phyloP scores from a whole-genome alignment of 2,113 vertebrate species.

The Otus sunia region DNA sequence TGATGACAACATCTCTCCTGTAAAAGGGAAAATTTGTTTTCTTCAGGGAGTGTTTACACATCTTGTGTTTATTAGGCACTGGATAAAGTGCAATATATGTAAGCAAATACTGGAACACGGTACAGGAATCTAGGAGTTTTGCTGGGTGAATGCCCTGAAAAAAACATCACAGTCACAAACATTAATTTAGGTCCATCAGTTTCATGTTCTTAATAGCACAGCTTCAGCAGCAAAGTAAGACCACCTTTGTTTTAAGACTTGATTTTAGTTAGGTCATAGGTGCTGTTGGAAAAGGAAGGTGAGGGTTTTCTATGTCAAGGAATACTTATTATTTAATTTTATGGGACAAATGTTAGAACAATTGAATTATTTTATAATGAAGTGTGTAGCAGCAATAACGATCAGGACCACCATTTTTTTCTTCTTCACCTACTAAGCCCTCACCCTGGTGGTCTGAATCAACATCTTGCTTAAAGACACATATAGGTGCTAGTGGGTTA shows the following conservation, averaged over 20 bases:
- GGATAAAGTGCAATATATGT: background rate
- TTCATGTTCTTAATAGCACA: background rate
- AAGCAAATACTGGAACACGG: rapidly evolving
- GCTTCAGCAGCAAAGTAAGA: background rate
- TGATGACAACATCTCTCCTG: background rate
- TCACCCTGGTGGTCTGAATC: background rate
- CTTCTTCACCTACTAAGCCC: background rate
- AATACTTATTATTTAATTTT: background rate
- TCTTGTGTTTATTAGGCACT: background rate
- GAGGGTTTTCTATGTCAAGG: background rate
- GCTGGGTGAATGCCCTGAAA: background rate
- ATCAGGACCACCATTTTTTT: rapidly evolving
- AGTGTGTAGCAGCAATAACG: background rate
- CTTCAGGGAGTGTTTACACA: background rate
- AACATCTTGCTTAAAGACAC: background rate
- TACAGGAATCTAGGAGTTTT: background rate
- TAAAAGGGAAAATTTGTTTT: background rate
- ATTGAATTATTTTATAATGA: background rate
- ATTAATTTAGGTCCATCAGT: background rate
- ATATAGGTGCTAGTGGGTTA: background rate
- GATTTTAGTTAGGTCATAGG: background rate
- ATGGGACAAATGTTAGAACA: background rate
- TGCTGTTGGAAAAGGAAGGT: background rate
- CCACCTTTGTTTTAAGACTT: background rate
- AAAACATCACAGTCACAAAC: background rate